These are phyloP conservation scores for Peromyscus attwateri DNA, from an alignment of 2,797 vertebrate genomes.

Conservation along the genomic window DNA sequence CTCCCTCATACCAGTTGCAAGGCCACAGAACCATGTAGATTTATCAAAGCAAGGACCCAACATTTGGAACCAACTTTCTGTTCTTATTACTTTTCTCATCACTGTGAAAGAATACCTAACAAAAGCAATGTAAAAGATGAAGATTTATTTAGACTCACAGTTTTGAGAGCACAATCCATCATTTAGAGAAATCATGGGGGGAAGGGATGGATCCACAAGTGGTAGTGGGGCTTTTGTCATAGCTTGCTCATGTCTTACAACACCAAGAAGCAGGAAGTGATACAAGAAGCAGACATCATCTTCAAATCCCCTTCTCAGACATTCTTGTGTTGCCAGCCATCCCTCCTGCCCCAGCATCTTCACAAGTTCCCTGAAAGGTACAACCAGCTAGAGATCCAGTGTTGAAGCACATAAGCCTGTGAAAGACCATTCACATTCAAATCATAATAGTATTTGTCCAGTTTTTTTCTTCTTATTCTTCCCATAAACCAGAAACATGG, in stretches of 20 bases:
- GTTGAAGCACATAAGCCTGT: not conserved
- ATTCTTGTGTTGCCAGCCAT: too few relatives aligned
- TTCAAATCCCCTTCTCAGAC: not conserved
- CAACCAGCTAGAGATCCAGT: not conserved
- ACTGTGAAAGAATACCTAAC: too few relatives aligned
- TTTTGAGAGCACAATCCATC: not conserved
- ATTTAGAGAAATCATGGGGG: not conserved
- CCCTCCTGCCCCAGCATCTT: not conserved
- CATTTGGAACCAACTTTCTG: not conserved
- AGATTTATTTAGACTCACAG: not conserved
- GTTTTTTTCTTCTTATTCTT: not conserved
- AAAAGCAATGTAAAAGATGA: not conserved
- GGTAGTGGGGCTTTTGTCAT: too few relatives aligned
- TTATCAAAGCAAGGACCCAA: not conserved
- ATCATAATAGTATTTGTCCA: not conserved
- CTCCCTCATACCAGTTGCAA: not conserved
- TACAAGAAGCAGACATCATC: not conserved
- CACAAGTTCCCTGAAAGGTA: not conserved
- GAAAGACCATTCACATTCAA: not conserved
- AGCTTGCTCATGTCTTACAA: not conserved
- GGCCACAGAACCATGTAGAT: not conserved
- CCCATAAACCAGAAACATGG: not conserved
- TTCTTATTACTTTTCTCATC: not conserved
- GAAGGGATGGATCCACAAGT: too few relatives aligned
- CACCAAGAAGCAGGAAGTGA: not conserved